A percentile compares a stretch with the other conserved stretches of the same genome.
Evolutionary conservation across 2,113 vertebrate species (phyloP).

Genomic region (Hemiprocne comata): DNA sequence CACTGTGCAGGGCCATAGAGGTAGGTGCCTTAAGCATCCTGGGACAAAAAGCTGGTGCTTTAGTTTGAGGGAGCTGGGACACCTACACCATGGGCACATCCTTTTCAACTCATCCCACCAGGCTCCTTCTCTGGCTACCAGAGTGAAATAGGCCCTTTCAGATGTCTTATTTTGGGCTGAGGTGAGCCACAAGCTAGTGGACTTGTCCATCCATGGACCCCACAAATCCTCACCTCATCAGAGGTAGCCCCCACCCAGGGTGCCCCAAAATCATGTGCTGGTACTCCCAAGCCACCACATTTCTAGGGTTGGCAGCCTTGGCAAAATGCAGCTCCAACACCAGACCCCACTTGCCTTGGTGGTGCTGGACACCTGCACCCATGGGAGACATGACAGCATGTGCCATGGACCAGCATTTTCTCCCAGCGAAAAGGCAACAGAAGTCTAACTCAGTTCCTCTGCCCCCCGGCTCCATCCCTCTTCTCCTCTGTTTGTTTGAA

Average conservation of each 20-base stretch:
- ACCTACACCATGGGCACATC: not conserved
- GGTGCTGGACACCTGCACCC: accelerated
- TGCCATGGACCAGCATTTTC: not conserved
- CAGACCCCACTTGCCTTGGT: accelerated
- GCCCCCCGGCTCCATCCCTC: not conserved
- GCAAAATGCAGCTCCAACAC: not conserved
- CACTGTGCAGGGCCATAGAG: not conserved
- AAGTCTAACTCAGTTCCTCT: not conserved
- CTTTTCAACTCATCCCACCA: not conserved
- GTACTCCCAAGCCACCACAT: not conserved
- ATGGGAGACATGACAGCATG: accelerated
- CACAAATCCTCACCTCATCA: not conserved
- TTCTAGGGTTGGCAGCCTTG: not conserved
- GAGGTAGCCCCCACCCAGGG: not conserved
- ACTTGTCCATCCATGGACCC: not conserved
- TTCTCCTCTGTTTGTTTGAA: constrained; percentile 46
- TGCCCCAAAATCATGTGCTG: not conserved
- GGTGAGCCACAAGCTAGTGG: not conserved
- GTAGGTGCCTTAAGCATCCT: not conserved
- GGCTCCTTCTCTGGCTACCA: not conserved
- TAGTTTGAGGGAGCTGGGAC: not conserved
- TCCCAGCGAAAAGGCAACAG: not conserved
- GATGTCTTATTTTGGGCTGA: not conserved
- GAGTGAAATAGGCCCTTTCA: not conserved
- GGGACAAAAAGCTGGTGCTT: not conserved